Conservation (phyloP, 2,113 vertebrate species). For the Callithrix jacchus region DNA sequence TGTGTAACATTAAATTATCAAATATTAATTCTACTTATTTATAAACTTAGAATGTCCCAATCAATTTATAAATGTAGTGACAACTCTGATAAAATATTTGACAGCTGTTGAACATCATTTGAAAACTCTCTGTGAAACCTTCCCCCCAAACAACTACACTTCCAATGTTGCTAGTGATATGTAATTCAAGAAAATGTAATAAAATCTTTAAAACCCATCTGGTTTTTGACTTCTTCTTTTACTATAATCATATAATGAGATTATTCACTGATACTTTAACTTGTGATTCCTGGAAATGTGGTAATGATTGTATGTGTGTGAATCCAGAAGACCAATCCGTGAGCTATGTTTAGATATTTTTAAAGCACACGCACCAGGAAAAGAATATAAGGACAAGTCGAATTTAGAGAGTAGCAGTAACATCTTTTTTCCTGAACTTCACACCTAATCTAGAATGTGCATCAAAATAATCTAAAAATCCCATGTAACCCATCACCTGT, state of each 20-base stretch:
- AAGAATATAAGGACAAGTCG: background rate
- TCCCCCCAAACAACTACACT: background rate
- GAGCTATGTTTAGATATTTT: background rate
- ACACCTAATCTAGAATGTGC: background rate
- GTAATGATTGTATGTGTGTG: background rate
- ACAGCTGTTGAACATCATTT: background rate
- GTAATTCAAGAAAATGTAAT: background rate
- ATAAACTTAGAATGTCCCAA: background rate
- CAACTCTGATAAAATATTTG: background rate
- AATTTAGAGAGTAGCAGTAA: background rate
- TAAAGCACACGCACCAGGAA: background rate
- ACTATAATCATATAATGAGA: background rate
- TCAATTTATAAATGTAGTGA: background rate
- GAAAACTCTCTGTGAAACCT: conserved; percentile 38
- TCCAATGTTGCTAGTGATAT: background rate
- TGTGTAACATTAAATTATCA: background rate
- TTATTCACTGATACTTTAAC: background rate
- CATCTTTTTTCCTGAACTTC: background rate
- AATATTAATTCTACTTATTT: background rate
- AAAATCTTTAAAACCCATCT: background rate
- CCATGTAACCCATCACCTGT: background rate
- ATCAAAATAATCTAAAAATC: conserved; percentile 24
- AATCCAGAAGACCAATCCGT: background rate
- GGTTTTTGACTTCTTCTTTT: conserved; percentile 8
- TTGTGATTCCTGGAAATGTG: background rate